Conservation (phyloP, 2,797 vertebrate genomes). For the Hapalemur alaotrensis region DNA sequence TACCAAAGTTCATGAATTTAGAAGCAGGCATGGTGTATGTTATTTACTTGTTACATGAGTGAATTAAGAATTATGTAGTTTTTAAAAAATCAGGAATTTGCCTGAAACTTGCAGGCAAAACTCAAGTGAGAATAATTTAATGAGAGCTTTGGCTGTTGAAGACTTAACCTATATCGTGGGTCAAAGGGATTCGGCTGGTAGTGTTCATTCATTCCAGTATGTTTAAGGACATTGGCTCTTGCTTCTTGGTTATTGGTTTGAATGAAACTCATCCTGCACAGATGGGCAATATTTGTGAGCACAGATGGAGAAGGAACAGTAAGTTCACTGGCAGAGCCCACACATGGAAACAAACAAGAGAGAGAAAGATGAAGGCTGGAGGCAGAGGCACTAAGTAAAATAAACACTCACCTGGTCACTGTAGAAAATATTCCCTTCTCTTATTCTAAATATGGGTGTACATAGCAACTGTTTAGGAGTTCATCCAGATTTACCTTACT, state of each 20-base stretch:
- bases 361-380: constrained; percentile 61
- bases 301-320: constrained; percentile 85
- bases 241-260: constrained; percentile 78
- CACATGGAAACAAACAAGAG: constrained; percentile 69
- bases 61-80: background rate
- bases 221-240: background rate
- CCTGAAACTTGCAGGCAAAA: background rate
- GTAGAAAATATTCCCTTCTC: constrained; percentile 47
- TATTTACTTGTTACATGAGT: background rate
- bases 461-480: constrained; percentile 52
- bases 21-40: background rate
- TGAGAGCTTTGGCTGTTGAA: background rate
- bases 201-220: background rate
- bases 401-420: constrained; percentile 74
- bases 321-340: constrained; percentile 81
- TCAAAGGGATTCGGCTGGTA: background rate
- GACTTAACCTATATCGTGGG: background rate
- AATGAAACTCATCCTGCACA: constrained; percentile 81
- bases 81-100: background rate
- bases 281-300: constrained; percentile 84
- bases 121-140: background rate
- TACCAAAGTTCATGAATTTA: background rate
- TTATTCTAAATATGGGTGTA: constrained; percentile 53
- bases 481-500: constrained; percentile 40
- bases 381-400: constrained; percentile 62